Evolutionary conservation across 1,140 invertebrate species (phyloP).

Genomic region (Macrobrachium rosenbergii): DNA sequence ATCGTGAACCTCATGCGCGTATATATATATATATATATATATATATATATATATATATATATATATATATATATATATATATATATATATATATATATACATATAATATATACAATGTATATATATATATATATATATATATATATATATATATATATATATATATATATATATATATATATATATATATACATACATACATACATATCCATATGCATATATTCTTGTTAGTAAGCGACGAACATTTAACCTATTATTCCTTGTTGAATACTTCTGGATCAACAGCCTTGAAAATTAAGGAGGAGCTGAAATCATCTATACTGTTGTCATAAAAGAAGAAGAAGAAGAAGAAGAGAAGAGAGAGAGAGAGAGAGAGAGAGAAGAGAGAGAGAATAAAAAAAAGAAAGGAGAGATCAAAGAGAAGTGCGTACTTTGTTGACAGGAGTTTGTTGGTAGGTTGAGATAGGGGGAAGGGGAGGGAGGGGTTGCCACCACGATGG

Average conservation of each 20-base stretch:
- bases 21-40: no score
- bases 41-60: no score
- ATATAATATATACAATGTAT: neutral
- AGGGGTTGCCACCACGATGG: neutral
- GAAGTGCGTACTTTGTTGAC: neutral
- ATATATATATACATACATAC: neutral
- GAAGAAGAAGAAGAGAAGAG: neutral
- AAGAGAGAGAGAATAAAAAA: neutral
- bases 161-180: conserved; percentile 8
- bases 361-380: neutral
- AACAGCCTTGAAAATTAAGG: no score
- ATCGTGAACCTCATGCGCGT: no score
- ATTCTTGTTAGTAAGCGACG: neutral
- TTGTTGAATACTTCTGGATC: no score
- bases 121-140: neutral
- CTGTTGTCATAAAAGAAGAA: neutral
- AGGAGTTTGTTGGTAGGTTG: no score
- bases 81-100: no score
- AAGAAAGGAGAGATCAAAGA: neutral
- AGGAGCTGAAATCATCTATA: no score
- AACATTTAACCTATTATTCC: no score
- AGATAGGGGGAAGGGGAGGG: neutral
- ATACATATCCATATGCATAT: neutral
- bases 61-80: no score
- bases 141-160: conserved; percentile 9